Base-by-base conservation (phyloP, 2,797 vertebrate species). In the Enteromius fasciolatus region DNA sequence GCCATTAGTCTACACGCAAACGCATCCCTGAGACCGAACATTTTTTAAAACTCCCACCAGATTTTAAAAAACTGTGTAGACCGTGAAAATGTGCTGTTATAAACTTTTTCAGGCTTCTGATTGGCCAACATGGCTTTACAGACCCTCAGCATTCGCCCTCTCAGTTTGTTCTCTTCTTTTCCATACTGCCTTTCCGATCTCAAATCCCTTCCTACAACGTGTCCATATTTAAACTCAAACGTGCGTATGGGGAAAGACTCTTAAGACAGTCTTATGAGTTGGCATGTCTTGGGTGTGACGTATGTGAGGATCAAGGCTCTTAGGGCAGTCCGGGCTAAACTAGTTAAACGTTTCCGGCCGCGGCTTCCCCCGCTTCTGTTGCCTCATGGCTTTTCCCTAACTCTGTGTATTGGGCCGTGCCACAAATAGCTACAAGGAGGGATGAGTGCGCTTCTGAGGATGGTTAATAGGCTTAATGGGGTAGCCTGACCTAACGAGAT, bases 311-410 rank as follows among this genome's bases (percentile, higher is more conserved):
- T 80, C 68, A 68, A 73, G 61, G 67, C 31, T 85, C 83, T 86
- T 66, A 86, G 85, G 85, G 83, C 68, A 82, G 87, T 82, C 85
- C 87, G 84, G 85, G 82, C 50, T 88, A 75, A 88, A 85, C 78
- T 31, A 67, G 81, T 72, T 89, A 84, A 87, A 89, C 44, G 20
- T 85, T 86, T 89, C 86, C 86, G 82, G 76, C 80, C 59, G 46
- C 6, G 75, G 76, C 73, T 80, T 72, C 77, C 86, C 80, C 59
- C 10, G 25, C 11, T 61, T 28, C 73, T 74, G 83, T 48, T 54
- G 46, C 73, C 67, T 78, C 67, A 28, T 52, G 72, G 81, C 78
- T 81, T 85, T 79, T 68, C 77, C 73, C 66, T 52, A 28, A 83
- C 57, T 73, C 66, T 48, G 39, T 69, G 73, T 50, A 79, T 82